Evolutionary conservation across 1,140 invertebrate genomes (phyloP).

Genomic region (Psilanteris sp.): DNA sequence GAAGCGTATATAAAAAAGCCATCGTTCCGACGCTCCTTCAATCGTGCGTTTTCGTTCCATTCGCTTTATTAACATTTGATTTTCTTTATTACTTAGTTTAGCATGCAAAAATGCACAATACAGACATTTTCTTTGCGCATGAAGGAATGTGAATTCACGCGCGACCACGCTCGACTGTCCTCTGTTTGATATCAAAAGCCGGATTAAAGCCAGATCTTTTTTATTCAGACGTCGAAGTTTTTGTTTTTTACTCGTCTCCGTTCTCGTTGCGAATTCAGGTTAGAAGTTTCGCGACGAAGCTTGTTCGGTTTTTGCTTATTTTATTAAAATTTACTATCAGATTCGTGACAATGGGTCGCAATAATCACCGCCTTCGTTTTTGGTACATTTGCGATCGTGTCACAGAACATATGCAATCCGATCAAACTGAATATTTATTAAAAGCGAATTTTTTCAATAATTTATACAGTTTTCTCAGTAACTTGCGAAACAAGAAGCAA

Average conservation of each 20-base stretch:
- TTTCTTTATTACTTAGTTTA: constrained; percentile 53
- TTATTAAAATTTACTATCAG: too few relatives aligned
- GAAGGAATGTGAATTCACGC: constrained; percentile 52
- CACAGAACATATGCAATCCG: too few relatives aligned
- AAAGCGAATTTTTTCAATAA: too few relatives aligned
- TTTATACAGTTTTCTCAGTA: too few relatives aligned
- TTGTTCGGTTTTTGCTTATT: too few relatives aligned
- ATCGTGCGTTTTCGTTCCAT: constrained; percentile 39
- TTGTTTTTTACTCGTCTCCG: constrained; percentile 5
- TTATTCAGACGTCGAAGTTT: constrained; percentile 4
- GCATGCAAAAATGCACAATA: constrained; percentile 55
- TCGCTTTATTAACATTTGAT: constrained; percentile 59
- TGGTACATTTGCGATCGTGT: too few relatives aligned
- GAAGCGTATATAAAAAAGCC: constrained; percentile 5
- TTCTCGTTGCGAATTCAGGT: constrained; percentile 4
- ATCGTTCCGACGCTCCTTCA: constrained; percentile 29
- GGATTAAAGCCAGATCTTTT: constrained; percentile 45
- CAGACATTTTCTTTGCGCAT: constrained; percentile 56
- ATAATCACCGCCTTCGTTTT: too few relatives aligned
- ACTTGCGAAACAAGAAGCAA: too few relatives aligned
- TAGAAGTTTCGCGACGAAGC: constrained; percentile 2
- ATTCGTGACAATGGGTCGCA: too few relatives aligned
- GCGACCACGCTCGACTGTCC: constrained; percentile 38
- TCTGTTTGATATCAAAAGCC: constrained; percentile 57
- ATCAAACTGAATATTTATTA: too few relatives aligned